Percentiles rank a stretch among this genome's conserved stretches.
These are phyloP conservation scores for Neuroscelio doddi DNA, from an alignment of 2,888 invertebrate species.

Conservation along the genomic window DNA sequence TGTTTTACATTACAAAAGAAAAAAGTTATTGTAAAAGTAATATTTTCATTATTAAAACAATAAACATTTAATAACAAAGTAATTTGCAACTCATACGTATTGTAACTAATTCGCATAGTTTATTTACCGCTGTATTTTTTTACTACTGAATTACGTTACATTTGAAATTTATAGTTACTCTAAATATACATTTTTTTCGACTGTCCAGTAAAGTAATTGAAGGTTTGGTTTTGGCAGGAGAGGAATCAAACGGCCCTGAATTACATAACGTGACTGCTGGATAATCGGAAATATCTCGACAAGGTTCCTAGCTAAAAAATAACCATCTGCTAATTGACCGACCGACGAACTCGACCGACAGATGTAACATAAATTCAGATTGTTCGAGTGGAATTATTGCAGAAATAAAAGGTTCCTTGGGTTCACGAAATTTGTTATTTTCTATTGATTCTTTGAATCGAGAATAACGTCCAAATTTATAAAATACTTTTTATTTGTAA, in stretches of 20 bases:
- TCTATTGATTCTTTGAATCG: background rate
- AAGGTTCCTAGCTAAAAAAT: constrained; percentile 30
- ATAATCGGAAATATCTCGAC: constrained; percentile 32
- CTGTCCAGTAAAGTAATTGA: background rate
- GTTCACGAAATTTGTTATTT: background rate
- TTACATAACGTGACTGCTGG: constrained; percentile 27
- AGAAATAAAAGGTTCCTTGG: background rate
- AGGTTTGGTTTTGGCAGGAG: background rate
- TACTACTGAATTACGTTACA: too few relatives aligned
- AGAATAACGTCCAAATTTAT: too few relatives aligned
- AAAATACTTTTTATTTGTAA: too few relatives aligned
- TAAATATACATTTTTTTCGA: background rate
- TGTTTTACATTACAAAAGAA: too few relatives aligned
- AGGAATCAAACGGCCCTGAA: constrained; percentile 19
- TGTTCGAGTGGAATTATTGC: background rate
- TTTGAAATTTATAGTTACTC: background rate
- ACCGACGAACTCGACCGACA: constrained; percentile 3
- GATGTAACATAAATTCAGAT: background rate
- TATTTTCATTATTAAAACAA: too few relatives aligned
- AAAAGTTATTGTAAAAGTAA: too few relatives aligned
- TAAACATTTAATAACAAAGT: too few relatives aligned
- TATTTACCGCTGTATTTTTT: too few relatives aligned
- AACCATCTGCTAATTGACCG: constrained; percentile 12
- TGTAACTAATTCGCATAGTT: too few relatives aligned
- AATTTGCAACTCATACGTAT: too few relatives aligned